phyloP scores from a whole-genome alignment of 2,797 vertebrate genomes.

The Sebastolobus altivelis region DNA sequence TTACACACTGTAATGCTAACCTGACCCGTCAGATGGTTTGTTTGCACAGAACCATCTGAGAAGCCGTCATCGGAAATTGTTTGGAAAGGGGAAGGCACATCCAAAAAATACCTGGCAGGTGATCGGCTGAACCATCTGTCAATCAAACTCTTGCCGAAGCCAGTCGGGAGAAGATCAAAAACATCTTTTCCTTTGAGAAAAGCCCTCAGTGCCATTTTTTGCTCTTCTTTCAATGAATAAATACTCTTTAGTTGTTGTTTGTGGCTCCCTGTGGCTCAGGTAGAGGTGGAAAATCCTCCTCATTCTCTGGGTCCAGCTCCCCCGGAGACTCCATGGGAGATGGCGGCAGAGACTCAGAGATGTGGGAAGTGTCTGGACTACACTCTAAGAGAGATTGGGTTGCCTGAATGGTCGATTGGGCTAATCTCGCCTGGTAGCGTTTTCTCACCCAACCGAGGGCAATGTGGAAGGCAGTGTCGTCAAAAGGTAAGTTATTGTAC shows the following conservation, averaged over 20 bases:
- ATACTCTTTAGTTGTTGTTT: not conserved
- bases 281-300: too few relatives aligned
- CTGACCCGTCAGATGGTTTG: not conserved
- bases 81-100: not conserved
- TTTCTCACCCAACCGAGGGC: too few relatives aligned
- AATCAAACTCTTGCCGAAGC: not conserved
- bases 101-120: not conserved
- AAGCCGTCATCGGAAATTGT: not conserved
- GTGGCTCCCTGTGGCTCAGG: too few relatives aligned
- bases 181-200: not conserved
- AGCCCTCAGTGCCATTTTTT: not conserved
- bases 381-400: too few relatives aligned
- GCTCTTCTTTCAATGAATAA: not conserved
- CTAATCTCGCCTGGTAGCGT: too few relatives aligned
- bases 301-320: too few relatives aligned
- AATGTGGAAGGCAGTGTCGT: too few relatives aligned
- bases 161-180: not conserved
- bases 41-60: not conserved
- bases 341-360: too few relatives aligned
- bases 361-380: too few relatives aligned
- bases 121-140: not conserved
- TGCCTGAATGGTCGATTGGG: too few relatives aligned
- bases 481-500: too few relatives aligned
- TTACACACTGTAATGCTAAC: not conserved
- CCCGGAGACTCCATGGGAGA: too few relatives aligned